phyloP scores from a whole-genome alignment of 2,888 invertebrate genomes.

The Erebia palarica region DNA sequence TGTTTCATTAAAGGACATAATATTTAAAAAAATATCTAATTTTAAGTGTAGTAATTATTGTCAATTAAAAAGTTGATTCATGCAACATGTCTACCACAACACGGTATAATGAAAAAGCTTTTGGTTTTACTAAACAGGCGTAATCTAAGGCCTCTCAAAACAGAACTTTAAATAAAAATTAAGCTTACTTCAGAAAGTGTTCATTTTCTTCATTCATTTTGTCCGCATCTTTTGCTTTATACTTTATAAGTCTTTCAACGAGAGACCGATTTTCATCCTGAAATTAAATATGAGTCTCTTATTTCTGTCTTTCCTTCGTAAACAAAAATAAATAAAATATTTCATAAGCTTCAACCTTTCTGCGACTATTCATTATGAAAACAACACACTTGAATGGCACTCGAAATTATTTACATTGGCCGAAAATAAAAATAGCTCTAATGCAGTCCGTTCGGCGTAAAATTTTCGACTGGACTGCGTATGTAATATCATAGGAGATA shows the following conservation, averaged over 20 bases:
- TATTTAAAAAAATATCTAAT: not conserved
- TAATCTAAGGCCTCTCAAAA: constrained; percentile 15
- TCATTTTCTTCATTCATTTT: constrained; percentile 98
- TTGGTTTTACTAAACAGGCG: constrained; percentile 15
- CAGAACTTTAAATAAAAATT: constrained; percentile 19
- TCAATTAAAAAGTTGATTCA: constrained; percentile 2
- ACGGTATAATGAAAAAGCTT: constrained; percentile 18
- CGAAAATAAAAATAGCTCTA: constrained; percentile 7
- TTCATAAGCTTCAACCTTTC: constrained; percentile 28
- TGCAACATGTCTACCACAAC: constrained; percentile 23
- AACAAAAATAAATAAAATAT: not conserved
- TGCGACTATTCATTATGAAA: constrained; percentile 30
- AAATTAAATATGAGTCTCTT: constrained; percentile 56
- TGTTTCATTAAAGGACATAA: constrained; percentile 4
- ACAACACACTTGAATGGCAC: constrained; percentile 5
- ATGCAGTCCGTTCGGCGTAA: constrained; percentile 48
- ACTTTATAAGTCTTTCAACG: constrained; percentile 93
- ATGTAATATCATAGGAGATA: constrained; percentile 58
- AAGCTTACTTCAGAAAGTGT: constrained; percentile 91
- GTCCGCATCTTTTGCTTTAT: constrained; percentile 97
- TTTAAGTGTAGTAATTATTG: not conserved
- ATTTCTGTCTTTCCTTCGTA: not conserved
- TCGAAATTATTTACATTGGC: constrained; percentile 16
- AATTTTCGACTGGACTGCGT: constrained; percentile 61
- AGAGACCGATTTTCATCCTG: constrained; percentile 94